phyloP scores from a whole-genome alignment of 2,113 vertebrate genomes.

The Istiophorus platypterus region DNA sequence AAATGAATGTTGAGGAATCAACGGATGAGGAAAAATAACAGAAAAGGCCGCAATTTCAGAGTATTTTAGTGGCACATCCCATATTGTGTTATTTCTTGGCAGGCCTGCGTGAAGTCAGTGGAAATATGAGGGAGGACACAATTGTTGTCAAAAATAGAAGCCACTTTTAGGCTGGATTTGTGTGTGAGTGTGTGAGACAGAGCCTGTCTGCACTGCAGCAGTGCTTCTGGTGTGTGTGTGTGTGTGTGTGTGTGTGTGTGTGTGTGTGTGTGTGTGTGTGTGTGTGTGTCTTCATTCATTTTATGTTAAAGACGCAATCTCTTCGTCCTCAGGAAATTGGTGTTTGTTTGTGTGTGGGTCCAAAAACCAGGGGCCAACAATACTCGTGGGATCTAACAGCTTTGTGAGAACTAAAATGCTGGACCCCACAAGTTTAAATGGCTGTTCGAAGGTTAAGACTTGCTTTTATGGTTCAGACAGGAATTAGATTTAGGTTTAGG shows the following conservation, averaged over 20 bases:
- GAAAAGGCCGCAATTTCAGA: background rate
- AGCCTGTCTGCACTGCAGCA: slow-evolving; percentile 1
- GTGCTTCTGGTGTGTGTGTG: background rate
- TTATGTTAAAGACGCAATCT: too few relatives aligned
- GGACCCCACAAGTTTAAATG: too few relatives aligned
- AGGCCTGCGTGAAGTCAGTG: background rate
- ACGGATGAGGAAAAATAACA: slow-evolving; percentile 13
- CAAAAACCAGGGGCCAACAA: too few relatives aligned
- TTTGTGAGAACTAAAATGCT: too few relatives aligned
- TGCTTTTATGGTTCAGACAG: too few relatives aligned
- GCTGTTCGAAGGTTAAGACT: too few relatives aligned
- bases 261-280: background rate
- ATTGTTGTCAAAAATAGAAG: slow-evolving; percentile 7
- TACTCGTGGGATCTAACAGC: too few relatives aligned
- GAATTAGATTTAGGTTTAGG: too few relatives aligned
- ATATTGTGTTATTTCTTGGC: slow-evolving; percentile 16
- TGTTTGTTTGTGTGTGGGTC: too few relatives aligned
- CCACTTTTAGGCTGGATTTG: background rate
- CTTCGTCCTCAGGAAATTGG: too few relatives aligned
- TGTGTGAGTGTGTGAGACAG: background rate
- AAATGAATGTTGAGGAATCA: slow-evolving; percentile 26
- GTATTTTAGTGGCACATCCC: background rate
- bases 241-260: background rate
- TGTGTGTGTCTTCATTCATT: too few relatives aligned
- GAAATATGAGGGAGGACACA: background rate